Conservation (phyloP, 2,888 invertebrate genomes). For the Chydorus sphaericus region DNA sequence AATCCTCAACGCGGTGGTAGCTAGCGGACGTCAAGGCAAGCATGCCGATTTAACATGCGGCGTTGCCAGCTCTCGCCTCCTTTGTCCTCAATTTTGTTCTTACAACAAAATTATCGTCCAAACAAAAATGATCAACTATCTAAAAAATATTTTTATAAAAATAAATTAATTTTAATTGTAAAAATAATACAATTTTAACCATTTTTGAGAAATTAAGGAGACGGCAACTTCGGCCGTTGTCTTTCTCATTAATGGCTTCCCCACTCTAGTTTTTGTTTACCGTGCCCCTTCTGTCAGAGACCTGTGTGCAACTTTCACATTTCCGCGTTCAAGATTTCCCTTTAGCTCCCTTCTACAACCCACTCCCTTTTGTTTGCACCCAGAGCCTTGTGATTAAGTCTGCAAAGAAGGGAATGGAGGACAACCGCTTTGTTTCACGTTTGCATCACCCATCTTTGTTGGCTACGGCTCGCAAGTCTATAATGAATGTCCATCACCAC, state of each 20-base stretch:
- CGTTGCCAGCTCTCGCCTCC: too few species aligned
- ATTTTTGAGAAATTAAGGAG: not conserved
- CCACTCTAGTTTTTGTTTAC: not conserved
- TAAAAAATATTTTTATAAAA: not conserved
- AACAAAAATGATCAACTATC: not conserved
- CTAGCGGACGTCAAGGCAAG: too few species aligned
- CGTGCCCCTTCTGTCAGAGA: not conserved
- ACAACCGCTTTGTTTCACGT: not conserved
- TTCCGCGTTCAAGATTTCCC: not conserved
- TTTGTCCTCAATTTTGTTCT: not conserved
- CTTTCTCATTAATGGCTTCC: not conserved
- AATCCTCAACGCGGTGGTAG: too few species aligned
- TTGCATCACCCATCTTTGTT: not conserved
- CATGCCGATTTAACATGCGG: too few species aligned
- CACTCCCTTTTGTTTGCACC: not conserved
- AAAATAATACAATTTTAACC: not conserved
- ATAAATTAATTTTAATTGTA: not conserved
- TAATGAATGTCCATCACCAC: too few species aligned
- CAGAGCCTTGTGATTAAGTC: not conserved
- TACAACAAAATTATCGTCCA: not conserved
- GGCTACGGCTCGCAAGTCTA: not conserved
- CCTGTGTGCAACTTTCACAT: conserved; percentile 4
- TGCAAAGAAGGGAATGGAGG: not conserved
- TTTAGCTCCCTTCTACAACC: too few species aligned
- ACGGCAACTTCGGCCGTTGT: not conserved